Conservation (phyloP, 2,113 vertebrate genomes). For the Calidris pygmaea region DNA sequence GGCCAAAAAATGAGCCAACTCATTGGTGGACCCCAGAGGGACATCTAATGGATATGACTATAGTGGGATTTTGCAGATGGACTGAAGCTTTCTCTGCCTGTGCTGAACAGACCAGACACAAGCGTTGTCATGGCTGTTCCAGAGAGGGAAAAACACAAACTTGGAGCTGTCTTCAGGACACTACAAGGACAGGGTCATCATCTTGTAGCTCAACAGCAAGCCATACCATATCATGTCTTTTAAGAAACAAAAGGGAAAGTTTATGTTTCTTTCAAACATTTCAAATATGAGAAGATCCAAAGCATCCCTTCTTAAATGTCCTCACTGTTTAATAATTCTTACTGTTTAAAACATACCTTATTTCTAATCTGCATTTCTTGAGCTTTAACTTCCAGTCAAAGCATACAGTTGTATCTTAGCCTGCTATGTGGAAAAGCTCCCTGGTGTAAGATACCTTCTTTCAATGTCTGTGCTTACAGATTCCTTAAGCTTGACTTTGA, state of each 20-base stretch:
- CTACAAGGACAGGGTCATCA: not conserved
- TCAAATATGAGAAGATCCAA: not conserved
- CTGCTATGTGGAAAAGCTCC: not conserved
- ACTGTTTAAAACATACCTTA: not conserved
- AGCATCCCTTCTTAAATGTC: not conserved
- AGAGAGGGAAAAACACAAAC: not conserved
- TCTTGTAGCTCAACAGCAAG: not conserved
- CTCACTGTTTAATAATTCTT: not conserved
- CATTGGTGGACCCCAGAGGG: not conserved
- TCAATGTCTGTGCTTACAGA: not conserved
- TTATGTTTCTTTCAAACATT: not conserved
- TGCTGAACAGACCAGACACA: not conserved
- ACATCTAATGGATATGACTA: not conserved
- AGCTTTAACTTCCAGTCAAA: not conserved
- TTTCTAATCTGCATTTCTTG: not conserved
- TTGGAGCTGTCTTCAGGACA: not conserved
- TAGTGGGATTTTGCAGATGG: not conserved
- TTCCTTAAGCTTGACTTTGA: conserved; percentile 39
- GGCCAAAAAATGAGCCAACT: not conserved
- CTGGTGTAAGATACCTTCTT: not conserved
- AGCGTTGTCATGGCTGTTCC: not conserved
- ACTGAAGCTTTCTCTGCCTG: not conserved
- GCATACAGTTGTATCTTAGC: not conserved
- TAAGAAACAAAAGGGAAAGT: not conserved
- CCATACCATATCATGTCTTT: not conserved